Evolutionary conservation across 2,888 invertebrate genomes (phyloP).

Genomic region (Volucella inflata): DNA sequence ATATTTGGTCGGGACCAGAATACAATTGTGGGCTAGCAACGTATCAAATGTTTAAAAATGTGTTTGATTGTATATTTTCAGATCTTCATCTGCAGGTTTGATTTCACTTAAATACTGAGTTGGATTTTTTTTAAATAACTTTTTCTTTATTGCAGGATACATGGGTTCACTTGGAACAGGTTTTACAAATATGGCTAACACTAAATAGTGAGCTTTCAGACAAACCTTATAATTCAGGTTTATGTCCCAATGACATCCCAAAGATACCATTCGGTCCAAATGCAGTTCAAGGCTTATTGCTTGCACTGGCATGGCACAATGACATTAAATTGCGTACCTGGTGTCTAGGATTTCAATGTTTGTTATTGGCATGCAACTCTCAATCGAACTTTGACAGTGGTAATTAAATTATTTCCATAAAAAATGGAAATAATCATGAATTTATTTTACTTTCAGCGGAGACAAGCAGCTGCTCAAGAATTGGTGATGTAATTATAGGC

Average conservation of each 20-base stretch:
- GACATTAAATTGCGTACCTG: constrained; percentile 89
- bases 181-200: constrained; percentile 94
- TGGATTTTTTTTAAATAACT: constrained; percentile 21
- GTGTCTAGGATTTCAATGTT: constrained; percentile 89
- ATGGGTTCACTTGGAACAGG: constrained; percentile 91
- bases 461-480: constrained; percentile 80
- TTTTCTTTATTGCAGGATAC: constrained; percentile 85
- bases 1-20: constrained; percentile 85
- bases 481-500: constrained; percentile 86
- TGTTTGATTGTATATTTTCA: constrained; percentile 89
- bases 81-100: constrained; percentile 86
- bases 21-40: constrained; percentile 84
- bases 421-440: constrained; percentile 87
- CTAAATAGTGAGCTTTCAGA: constrained; percentile 87
- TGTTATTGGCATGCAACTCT: constrained; percentile 89
- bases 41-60: constrained; percentile 87
- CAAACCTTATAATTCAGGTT: constrained; percentile 84
- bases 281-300: constrained; percentile 87
- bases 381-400: constrained; percentile 81
- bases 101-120: background rate
- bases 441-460: constrained; percentile 86
- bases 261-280: constrained; percentile 87
- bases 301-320: constrained; percentile 87
- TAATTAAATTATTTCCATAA: constrained; percentile 87
- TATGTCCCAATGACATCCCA: constrained; percentile 86